A percentile compares a stretch with the other conserved stretches of the same genome.
These are phyloP conservation scores for Nycticorax nycticorax DNA, from an alignment of 2,113 vertebrate species.

Conservation along the genomic window DNA sequence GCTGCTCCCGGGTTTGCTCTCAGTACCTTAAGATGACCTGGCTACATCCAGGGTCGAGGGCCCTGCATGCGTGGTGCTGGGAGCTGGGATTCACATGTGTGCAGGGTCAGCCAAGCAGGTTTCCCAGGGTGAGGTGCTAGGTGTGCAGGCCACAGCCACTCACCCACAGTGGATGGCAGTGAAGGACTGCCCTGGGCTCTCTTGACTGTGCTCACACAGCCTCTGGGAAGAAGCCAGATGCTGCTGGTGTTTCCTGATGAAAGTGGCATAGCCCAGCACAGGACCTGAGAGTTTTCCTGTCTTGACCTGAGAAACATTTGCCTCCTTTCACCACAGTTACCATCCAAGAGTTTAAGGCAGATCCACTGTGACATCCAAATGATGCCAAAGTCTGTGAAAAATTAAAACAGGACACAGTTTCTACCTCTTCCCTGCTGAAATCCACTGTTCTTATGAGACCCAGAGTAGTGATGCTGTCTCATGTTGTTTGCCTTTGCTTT, in stretches of 20 bases:
- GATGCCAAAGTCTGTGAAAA: background rate
- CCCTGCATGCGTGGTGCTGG: background rate
- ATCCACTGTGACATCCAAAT: background rate
- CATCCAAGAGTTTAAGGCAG: background rate
- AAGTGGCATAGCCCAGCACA: background rate
- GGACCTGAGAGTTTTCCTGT: background rate
- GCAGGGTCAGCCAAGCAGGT: too few relatives aligned
- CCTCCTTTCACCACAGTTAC: background rate
- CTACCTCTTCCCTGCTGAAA: background rate
- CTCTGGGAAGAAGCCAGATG: background rate
- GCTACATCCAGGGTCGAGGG: background rate
- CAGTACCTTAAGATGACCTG: background rate
- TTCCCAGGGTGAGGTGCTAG: too few relatives aligned
- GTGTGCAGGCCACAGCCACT: too few relatives aligned
- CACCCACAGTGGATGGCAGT: background rate
- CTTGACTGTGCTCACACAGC: background rate
- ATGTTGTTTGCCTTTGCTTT: background rate
- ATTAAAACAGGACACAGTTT: background rate
- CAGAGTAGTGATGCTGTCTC: background rate
- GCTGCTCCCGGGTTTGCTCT: background rate
- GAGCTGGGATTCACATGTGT: background rate
- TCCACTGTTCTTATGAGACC: background rate
- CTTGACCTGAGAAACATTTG: background rate
- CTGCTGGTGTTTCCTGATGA: background rate
- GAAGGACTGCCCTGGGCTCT: background rate